Percentiles rank a stretch among this genome's conserved stretches.
phyloP scores from a whole-genome alignment of 2,797 vertebrate genomes.

The Peromyscus aztecus region DNA sequence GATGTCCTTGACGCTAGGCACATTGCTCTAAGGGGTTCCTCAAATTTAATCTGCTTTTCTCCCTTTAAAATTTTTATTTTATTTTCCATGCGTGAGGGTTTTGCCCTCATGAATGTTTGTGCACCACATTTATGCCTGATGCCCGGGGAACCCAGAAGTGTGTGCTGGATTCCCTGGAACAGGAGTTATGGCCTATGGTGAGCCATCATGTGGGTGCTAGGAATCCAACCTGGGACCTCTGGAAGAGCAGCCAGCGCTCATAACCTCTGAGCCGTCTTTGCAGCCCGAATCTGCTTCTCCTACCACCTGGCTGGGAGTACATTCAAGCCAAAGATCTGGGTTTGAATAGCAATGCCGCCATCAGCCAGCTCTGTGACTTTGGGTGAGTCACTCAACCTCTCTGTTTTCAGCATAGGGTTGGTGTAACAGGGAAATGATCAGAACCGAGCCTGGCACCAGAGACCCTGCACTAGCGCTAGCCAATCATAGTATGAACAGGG shows the following conservation, averaged over 20 bases:
- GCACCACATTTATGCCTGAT: no score
- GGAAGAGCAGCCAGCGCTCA: background rate
- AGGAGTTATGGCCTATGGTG: background rate
- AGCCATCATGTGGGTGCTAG: background rate
- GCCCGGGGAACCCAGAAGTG: background rate
- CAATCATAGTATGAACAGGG: rapidly evolving
- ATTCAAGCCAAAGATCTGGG: background rate
- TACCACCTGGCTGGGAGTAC: background rate
- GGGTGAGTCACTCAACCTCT: background rate
- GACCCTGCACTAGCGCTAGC: rapidly evolving
- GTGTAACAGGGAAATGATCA: background rate
- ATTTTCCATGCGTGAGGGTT: background rate
- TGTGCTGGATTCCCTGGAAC: background rate
- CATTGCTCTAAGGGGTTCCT: background rate
- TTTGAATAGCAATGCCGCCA: background rate
- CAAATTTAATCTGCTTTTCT: background rate
- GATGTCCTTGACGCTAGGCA: background rate
- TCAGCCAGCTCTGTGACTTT: background rate
- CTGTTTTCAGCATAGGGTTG: background rate
- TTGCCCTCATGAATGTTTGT: background rate
- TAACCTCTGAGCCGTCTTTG: background rate
- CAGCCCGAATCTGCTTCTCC: background rate
- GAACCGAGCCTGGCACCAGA: background rate
- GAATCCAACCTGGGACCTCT: background rate
- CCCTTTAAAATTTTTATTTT: background rate